Base-by-base conservation (phyloP, 1,140 invertebrate species). In the Augochlora pura region DNA sequence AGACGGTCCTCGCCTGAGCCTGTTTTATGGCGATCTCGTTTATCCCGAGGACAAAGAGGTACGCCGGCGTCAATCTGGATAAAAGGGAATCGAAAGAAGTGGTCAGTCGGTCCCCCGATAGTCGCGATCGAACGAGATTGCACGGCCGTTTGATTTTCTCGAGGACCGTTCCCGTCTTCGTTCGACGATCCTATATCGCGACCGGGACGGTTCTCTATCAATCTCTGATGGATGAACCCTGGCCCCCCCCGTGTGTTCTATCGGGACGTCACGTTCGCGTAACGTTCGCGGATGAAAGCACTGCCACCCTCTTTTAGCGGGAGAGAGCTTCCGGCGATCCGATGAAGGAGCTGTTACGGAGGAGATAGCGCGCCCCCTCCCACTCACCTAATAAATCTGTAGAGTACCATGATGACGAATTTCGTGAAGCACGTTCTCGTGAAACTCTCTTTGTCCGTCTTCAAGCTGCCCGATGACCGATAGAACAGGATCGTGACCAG, bases 401-500 rank as follows among this genome's bases (percentile, higher is more conserved):
- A 96, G 32, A 95, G 86, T 14, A 96, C 81, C 92, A 96, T 93
- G 73, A 94, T 88, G 0, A 94, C 66, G 67, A 95, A 95, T 82
- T 95, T 94, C 32, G 74, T 73, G 25, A 84, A 87, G 74, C 93
- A 93, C 0, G 88, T 88, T 71, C 86, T 90, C 0, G 92, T 25
- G 71, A 93, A 94, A 65, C 84, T 90, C 12, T 83, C 80, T 72
- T 93, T 88, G 69, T 91, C 88, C 82, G 82, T 82, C 88, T 94
- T 90, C 85, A 93, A 77, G n/a, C 80, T 79, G 10, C 93, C 94
- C 90, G 94, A 93, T 49, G 94, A 94, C 88, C 95, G 95, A 86
- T 95, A 95, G 91, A 95, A 97, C 1, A 96, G 92, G 68, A 97
- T 94, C 0, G 96, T 96, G 12, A 97, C 95, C 72, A 97, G 91